Evolutionary conservation across 1,140 invertebrate species (phyloP).

Genomic region (Drosophila grimshawi): DNA sequence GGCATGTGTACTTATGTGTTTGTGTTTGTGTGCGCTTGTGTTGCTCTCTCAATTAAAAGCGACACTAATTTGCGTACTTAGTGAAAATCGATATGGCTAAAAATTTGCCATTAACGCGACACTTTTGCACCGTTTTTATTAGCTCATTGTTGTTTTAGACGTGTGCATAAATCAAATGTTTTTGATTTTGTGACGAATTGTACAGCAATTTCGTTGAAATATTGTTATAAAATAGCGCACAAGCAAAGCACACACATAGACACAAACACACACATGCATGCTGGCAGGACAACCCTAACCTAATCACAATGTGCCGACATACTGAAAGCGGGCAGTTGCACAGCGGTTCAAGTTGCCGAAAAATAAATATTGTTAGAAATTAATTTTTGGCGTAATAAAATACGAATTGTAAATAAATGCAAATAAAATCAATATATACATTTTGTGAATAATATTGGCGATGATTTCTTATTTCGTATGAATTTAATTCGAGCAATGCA

Average conservation of each 20-base stretch:
- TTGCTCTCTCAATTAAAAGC: conserved; percentile 58
- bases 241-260: neutral
- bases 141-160: neutral
- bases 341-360: conserved; percentile 6
- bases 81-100: conserved; percentile 73
- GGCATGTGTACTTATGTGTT: conserved; percentile 11
- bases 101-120: conserved; percentile 33
- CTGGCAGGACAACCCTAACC: conserved; percentile 66
- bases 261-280: conserved; percentile 10
- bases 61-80: conserved; percentile 57
- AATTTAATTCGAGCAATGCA: no score
- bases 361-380: neutral
- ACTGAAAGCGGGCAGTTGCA: conserved; percentile 40
- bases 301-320: conserved; percentile 66
- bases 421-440: no score
- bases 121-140: conserved; percentile 6
- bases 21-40: conserved; percentile 8
- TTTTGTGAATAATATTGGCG: no score
- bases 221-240: conserved; percentile 26
- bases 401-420: no score
- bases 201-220: conserved; percentile 15
- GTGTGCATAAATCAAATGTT: neutral
- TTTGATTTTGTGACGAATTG: neutral
- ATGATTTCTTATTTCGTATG: no score
- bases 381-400: no score